phyloP scores from a whole-genome alignment of 2,113 vertebrate species.

The Pedionomus torquatus region DNA sequence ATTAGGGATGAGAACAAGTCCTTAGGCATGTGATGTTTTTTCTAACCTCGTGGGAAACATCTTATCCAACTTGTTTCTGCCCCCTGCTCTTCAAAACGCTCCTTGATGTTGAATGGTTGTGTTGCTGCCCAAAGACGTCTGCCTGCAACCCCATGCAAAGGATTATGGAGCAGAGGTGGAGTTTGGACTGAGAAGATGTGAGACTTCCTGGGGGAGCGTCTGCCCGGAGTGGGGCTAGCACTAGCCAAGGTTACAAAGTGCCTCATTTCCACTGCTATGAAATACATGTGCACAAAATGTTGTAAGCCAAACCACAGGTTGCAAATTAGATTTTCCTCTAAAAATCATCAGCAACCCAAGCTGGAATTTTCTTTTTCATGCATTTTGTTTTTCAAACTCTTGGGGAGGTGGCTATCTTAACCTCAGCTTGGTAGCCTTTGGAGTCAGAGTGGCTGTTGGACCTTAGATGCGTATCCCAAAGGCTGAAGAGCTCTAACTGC shows the following conservation, averaged over 20 bases:
- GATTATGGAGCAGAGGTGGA: background rate
- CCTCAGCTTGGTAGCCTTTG: background rate
- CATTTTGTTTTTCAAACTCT: background rate
- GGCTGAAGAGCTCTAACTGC: background rate
- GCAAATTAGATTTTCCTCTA: conserved; percentile 10
- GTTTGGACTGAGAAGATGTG: background rate
- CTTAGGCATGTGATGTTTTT: background rate
- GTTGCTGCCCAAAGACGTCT: background rate
- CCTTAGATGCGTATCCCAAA: background rate
- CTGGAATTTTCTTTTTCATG: background rate
- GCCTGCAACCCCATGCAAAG: background rate
- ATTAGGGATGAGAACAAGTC: background rate
- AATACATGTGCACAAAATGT: background rate
- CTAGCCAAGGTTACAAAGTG: background rate
- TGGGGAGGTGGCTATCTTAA: background rate
- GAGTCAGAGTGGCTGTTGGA: background rate
- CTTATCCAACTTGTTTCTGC: background rate
- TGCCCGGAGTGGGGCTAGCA: background rate
- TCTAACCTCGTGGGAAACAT: background rate
- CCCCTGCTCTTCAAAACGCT: background rate
- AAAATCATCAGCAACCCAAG: background rate
- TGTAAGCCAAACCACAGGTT: conserved; percentile 6
- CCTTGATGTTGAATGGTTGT: background rate
- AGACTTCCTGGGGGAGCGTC: background rate
- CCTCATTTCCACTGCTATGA: background rate